Evolutionary conservation across 1,140 invertebrate species (phyloP).

Genomic region (Diorhabda sublineata): DNA sequence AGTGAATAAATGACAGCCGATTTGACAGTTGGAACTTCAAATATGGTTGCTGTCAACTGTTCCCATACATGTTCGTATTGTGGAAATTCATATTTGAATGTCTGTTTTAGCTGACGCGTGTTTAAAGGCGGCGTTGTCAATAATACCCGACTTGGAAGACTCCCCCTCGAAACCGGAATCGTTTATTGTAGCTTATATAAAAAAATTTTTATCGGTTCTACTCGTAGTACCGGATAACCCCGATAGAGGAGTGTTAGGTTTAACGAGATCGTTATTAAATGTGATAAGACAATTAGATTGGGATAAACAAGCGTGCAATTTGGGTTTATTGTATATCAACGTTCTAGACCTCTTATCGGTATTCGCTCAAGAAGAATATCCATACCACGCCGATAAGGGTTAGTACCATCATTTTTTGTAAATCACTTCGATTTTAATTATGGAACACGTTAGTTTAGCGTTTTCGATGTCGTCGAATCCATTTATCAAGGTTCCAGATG

Average conservation of each 20-base stretch:
- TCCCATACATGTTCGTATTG: too few relatives aligned
- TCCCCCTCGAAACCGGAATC: constrained; percentile 72
- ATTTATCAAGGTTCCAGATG: too few relatives aligned
- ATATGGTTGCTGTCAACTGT: too few relatives aligned
- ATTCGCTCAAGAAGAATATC: constrained; percentile 71
- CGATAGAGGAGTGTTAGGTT: constrained; percentile 74
- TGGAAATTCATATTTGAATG: background rate
- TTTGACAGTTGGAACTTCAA: too few relatives aligned
- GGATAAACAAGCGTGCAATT: constrained; percentile 53
- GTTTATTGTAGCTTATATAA: constrained; percentile 67
- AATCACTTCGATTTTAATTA: background rate
- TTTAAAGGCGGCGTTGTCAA: constrained; percentile 79
- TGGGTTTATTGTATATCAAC: constrained; percentile 62
- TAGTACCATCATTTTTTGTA: constrained; percentile 8
- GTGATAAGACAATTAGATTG: constrained; percentile 67
- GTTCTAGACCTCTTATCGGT: constrained; percentile 71
- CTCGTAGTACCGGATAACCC: constrained; percentile 87
- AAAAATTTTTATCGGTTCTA: constrained; percentile 78
- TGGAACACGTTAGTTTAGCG: too few relatives aligned
- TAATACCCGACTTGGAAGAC: constrained; percentile 76
- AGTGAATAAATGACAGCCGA: too few relatives aligned
- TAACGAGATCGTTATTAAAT: constrained; percentile 71
- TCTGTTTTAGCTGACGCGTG: constrained; percentile 77
- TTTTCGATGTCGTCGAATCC: too few relatives aligned
- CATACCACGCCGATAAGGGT: constrained; percentile 78